Evolutionary conservation across 2,113 vertebrate genomes (phyloP), one percentile per base, ranked within the genome.

Genomic region (Melanostigma gelatinosum): DNA sequence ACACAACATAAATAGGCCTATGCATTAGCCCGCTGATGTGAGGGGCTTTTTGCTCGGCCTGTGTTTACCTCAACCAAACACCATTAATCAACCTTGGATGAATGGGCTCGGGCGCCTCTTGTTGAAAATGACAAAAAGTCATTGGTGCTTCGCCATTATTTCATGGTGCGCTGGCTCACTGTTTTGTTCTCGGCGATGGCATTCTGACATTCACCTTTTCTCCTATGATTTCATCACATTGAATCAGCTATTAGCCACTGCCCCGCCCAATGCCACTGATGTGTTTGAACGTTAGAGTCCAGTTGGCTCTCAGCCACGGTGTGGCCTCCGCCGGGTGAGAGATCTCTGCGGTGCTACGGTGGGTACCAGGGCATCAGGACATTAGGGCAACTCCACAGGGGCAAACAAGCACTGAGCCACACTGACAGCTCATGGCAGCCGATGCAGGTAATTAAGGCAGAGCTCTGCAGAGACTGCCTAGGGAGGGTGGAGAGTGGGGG

Each of bases 401-500:
- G 80, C 80, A 90, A 90, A 90, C 83, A 71, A 79, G 80, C 72
- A 70, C 76, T 89, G 88, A 91, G 86, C 80, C 80, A 85, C 81
- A 79, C 75, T 93, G 89, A 92, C 93, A 92, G 92, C 81, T 86
- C 86, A 73, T 85, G 88, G 87, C 90, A 89, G 84, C 67, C 85
- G 42, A 83, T 88, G 86, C 84, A 91, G 90, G 93, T 95, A 94
- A 96, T 96, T 95, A 95, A 94, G 83, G 89, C 90, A 90, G 85
- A 70, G 83, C 88, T 88, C 77, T 72, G 83, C 84, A 87, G 88
- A 88, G 67, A 79, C 81, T 22, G 91, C 80, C 87, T 58, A 2
- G 76, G 83, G 87, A 87, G 83, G 86, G 55, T 57, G 75, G 74
- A 46, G 83, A 63, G 68, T 57, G 83, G 79, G 88, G 85, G 78